phyloP scores from a whole-genome alignment of 2,888 invertebrate genomes.

The Charanyca ferruginea region DNA sequence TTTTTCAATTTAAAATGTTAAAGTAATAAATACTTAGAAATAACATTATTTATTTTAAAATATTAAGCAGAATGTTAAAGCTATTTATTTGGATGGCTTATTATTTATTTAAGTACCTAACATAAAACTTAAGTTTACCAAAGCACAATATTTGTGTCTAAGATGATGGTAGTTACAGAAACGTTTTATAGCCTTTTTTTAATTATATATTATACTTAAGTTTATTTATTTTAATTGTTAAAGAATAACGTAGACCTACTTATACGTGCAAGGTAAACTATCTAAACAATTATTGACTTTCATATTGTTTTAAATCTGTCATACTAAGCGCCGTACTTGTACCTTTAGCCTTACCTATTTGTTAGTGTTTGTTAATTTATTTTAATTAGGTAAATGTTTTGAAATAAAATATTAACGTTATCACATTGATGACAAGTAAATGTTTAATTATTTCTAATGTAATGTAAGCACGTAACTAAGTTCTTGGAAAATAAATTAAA shows the following conservation, averaged over 20 bases:
- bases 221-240: background rate
- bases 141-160: background rate
- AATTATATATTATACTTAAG: background rate
- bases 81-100: background rate
- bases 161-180: background rate
- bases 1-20: too few relatives aligned
- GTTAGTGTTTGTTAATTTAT: background rate
- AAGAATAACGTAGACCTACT: background rate
- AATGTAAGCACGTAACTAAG: background rate
- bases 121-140: background rate
- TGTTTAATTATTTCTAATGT: background rate
- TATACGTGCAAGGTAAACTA: background rate
- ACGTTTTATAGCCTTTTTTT: too few relatives aligned
- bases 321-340: too few relatives aligned
- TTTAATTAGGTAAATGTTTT: background rate
- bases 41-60: too few relatives aligned
- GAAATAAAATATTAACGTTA: slow-evolving; percentile 17
- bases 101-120: background rate
- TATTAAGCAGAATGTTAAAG: too few relatives aligned
- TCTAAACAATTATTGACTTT: background rate
- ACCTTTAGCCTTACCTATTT: background rate
- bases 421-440: slow-evolving; percentile 26
- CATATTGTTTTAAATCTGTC: background rate
- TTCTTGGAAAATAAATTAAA: background rate
- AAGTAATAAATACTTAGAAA: too few relatives aligned